These are phyloP conservation scores for Drosophila ezoana DNA, from an alignment of 2,888 invertebrate species.

Conservation along the genomic window DNA sequence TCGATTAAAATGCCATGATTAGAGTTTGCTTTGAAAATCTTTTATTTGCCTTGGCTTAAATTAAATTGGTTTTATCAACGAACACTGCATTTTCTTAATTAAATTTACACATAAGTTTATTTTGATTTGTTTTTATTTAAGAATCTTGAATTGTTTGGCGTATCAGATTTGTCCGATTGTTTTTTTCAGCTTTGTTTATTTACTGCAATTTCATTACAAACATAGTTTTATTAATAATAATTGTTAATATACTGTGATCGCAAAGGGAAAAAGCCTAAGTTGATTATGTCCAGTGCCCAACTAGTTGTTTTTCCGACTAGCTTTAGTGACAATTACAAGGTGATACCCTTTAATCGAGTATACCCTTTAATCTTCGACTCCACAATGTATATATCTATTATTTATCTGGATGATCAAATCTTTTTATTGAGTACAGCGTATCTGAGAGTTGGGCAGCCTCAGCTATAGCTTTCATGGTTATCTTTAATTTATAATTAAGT, in stretches of 20 bases:
- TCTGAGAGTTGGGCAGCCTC: background rate
- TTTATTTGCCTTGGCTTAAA: conserved; percentile 61
- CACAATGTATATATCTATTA: too few relatives aligned
- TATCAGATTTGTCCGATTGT: conserved; percentile 26
- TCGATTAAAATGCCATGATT: conserved; percentile 7
- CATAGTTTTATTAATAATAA: conserved; percentile 43
- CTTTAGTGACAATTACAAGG: too few relatives aligned
- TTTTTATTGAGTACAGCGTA: too few relatives aligned
- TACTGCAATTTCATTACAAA: conserved; percentile 70
- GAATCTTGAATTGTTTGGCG: conserved; percentile 29
- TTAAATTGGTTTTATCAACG: conserved; percentile 59
- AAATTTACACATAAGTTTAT: conserved; percentile 45
- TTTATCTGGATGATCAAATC: too few relatives aligned
- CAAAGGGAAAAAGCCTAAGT: conserved; percentile 1
- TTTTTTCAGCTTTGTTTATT: conserved; percentile 30
- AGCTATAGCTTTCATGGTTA: background rate
- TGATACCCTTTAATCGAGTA: too few relatives aligned
- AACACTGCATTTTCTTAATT: conserved; percentile 33
- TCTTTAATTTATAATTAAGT: background rate
- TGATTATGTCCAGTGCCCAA: background rate
- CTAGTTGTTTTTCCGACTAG: too few relatives aligned
- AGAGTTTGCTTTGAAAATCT: conserved; percentile 38
- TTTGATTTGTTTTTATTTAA: conserved; percentile 45
- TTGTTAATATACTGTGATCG: conserved; percentile 34
- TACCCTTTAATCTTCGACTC: too few relatives aligned